phyloP scores from a whole-genome alignment of 2,113 vertebrate species.

The Callionymus lyra region DNA sequence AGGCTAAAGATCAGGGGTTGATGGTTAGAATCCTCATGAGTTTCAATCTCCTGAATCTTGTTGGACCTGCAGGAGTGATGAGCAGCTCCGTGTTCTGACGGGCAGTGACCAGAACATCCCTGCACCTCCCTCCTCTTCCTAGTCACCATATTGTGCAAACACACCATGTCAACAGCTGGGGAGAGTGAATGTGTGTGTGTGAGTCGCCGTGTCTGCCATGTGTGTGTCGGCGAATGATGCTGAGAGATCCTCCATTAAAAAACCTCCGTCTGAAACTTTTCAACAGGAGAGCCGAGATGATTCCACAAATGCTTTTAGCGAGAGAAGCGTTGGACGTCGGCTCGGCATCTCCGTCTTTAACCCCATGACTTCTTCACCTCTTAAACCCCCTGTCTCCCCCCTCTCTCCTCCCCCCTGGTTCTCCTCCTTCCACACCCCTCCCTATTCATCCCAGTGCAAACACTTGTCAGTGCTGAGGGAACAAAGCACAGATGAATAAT shows the following conservation, averaged over 20 bases:
- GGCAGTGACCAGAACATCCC: conserved; percentile 26
- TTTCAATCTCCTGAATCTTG: too few relatives aligned
- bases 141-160: conserved; percentile 55
- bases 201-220: background rate
- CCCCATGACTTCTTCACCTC: conserved; percentile 60
- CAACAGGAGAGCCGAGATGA: too few relatives aligned
- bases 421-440: conserved; percentile 34
- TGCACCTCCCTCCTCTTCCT: conserved; percentile 33
- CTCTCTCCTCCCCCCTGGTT: conserved; percentile 8
- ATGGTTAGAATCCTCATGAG: too few relatives aligned
- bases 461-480: conserved; percentile 46
- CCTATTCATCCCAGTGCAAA: conserved; percentile 65
- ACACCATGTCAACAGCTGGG: conserved; percentile 52
- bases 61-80: too few relatives aligned
- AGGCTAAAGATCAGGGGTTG: too few relatives aligned
- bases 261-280: too few relatives aligned
- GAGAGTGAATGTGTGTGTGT: conserved; percentile 11
- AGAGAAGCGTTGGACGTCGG: conserved; percentile 41
- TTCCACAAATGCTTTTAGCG: too few relatives aligned
- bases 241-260: conserved; percentile 1
- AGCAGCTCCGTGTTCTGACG: too few relatives aligned
- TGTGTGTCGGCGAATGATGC: background rate
- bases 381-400: conserved; percentile 12
- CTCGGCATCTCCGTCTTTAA: conserved; percentile 47
- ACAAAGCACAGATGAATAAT: conserved; percentile 72